Evolutionary conservation across 92 coral and sea anemone species (phyloP).

Genomic region (Umimayanthus chanpuru): DNA sequence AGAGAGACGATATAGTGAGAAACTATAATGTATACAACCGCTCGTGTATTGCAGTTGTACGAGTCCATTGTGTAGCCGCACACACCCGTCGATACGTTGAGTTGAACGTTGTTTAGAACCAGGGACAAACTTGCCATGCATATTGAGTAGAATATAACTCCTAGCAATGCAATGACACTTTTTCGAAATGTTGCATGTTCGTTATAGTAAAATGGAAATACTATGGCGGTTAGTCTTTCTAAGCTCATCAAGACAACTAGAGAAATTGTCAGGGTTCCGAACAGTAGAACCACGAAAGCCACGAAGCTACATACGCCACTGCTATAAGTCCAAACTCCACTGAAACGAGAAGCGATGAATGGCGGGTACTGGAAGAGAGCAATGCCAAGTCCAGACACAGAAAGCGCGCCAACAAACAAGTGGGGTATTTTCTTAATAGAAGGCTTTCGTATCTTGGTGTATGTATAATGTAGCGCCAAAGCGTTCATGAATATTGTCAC

Average conservation of each 20-base stretch:
- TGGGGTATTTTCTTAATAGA: slow-evolving; percentile 90
- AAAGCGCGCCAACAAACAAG: slow-evolving; percentile 85
- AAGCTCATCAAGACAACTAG: slow-evolving; percentile 84
- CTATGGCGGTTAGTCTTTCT: slow-evolving; percentile 82
- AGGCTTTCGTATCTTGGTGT: slow-evolving; percentile 81
- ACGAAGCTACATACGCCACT: slow-evolving; percentile 77
- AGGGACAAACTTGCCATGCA: slow-evolving; percentile 66
- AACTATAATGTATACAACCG: slow-evolving; percentile 68
- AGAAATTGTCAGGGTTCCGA: slow-evolving; percentile 83
- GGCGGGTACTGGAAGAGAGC: slow-evolving; percentile 80
- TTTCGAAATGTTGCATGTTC: slow-evolving; percentile 77
- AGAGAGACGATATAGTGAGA: slow-evolving; percentile 70
- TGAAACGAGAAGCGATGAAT: slow-evolving; percentile 77
- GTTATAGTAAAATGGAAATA: slow-evolving; percentile 85
- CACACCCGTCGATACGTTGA: slow-evolving; percentile 83
- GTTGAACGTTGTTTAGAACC: slow-evolving; percentile 58
- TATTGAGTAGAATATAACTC: slow-evolving; percentile 64
- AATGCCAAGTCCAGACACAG: slow-evolving; percentile 81
- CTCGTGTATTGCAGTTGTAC: slow-evolving; percentile 71
- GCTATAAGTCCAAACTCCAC: slow-evolving; percentile 75
- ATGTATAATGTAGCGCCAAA: slow-evolving; percentile 82
- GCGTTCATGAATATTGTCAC: slow-evolving; percentile 77
- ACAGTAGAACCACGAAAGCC: slow-evolving; percentile 75
- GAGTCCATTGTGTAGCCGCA: slow-evolving; percentile 76
- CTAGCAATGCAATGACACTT: slow-evolving; percentile 58